These are phyloP conservation scores for Lethenteron reissneri DNA, from an alignment of 2,113 vertebrate species.

Conservation along the genomic window DNA sequence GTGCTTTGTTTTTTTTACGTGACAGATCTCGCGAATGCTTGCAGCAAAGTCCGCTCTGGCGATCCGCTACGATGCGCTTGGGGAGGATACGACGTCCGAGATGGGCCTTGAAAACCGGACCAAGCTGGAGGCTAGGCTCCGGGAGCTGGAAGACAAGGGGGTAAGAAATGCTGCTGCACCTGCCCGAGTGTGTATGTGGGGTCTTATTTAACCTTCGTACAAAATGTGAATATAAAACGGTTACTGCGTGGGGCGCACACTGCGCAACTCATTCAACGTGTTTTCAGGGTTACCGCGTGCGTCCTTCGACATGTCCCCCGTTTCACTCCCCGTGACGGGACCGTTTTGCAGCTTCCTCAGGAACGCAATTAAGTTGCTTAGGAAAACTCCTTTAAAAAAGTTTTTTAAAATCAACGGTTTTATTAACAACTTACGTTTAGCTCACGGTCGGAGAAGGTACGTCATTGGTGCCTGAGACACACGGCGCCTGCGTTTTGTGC, in stretches of 20 bases:
- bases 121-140: conserved; percentile 61
- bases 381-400: no score
- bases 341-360: neutral
- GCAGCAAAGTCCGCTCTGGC: conserved; percentile 73
- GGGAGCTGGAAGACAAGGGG: conserved; percentile 67
- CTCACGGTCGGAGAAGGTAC: no score
- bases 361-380: no score
- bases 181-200: neutral
- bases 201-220: neutral
- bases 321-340: no score
- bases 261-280: neutral
- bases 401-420: no score
- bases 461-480: no score
- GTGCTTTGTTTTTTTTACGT: neutral
- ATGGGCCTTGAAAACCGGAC: conserved; percentile 75
- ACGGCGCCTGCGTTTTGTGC: no score
- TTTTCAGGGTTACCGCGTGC: neutral
- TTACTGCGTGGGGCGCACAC: neutral
- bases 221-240: neutral
- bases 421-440: no score
- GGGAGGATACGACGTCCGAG: conserved; percentile 62
- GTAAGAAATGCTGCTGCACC: conserved; percentile 23
- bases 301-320: neutral
- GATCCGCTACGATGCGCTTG: conserved; percentile 78
- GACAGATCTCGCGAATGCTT: conserved; percentile 75